These are phyloP conservation scores for Leptarthrus brevirostris DNA, from an alignment of 2,888 invertebrate genomes.

Conservation along the genomic window DNA sequence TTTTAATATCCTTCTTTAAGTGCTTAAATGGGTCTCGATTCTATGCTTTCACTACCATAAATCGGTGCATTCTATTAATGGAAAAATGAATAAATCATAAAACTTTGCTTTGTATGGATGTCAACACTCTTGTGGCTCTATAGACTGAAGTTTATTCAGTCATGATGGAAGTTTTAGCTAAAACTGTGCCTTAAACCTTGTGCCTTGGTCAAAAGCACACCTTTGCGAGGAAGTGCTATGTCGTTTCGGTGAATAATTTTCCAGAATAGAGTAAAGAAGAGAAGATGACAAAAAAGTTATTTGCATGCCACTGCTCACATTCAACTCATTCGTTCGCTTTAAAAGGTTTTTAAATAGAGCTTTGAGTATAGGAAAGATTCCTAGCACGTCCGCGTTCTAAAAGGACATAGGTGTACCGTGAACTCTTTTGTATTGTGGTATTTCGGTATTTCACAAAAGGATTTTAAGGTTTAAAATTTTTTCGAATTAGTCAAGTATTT, in stretches of 20 bases:
- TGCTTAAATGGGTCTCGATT: background rate
- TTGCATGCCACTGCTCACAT: slow-evolving; percentile 3
- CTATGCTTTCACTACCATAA: background rate
- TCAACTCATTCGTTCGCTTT: slow-evolving; percentile 16
- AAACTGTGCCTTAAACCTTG: slow-evolving; percentile 32
- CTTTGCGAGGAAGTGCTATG: slow-evolving; percentile 19
- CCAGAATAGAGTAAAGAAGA: no score
- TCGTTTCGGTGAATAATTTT: slow-evolving; percentile 30
- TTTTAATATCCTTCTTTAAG: no score
- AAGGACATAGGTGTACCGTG: background rate
- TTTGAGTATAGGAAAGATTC: background rate
- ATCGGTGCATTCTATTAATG: slow-evolving; percentile 47
- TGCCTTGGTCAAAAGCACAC: slow-evolving; percentile 22
- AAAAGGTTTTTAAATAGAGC: slow-evolving; percentile 21
- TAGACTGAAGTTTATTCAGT: slow-evolving; percentile 27
- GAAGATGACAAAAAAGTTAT: background rate
- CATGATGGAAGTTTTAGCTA: slow-evolving; percentile 36
- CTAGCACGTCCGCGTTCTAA: background rate
- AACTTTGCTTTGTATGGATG: slow-evolving; percentile 44
- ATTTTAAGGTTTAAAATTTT: no score
- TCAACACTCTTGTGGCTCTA: background rate
- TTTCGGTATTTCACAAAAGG: background rate
- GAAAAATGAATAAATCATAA: slow-evolving; percentile 53
- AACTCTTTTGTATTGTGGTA: background rate
- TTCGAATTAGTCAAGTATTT: no score